Evolutionary conservation across 2,888 invertebrate species (phyloP).

Genomic region (Timandra comae): DNA sequence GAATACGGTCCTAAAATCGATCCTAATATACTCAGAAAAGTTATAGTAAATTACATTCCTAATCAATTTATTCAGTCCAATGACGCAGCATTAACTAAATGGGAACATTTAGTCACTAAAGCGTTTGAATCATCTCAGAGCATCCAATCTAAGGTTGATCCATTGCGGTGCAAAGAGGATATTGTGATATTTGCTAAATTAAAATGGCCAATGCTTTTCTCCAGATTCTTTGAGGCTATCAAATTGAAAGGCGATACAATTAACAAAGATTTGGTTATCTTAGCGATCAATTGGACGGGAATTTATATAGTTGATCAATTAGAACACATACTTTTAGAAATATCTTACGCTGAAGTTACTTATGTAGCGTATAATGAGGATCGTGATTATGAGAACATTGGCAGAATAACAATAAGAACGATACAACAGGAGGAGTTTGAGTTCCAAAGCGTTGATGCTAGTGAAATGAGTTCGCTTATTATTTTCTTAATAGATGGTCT

Average conservation of each 20-base stretch:
- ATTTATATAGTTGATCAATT: conserved; percentile 94
- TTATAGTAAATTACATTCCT: conserved; percentile 88
- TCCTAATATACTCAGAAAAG: conserved; percentile 80
- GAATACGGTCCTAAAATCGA: conserved; percentile 84
- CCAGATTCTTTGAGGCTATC: conserved; percentile 94
- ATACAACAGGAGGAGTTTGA: conserved; percentile 92
- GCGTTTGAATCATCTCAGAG: conserved; percentile 85
- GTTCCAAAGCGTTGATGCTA: conserved; percentile 92
- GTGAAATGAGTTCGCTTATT: conserved; percentile 88
- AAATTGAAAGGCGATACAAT: conserved; percentile 83
- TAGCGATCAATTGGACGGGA: conserved; percentile 96
- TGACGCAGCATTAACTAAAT: conserved; percentile 79
- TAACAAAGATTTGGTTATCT: conserved; percentile 85
- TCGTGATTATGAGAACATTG: conserved; percentile 68
- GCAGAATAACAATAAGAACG: conserved; percentile 86
- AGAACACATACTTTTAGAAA: conserved; percentile 92
- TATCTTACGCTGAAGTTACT: conserved; percentile 90
- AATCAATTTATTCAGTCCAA: conserved; percentile 81
- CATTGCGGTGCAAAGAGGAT: conserved; percentile 88
- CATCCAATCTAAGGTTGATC: conserved; percentile 80
- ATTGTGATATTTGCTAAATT: conserved; percentile 93
- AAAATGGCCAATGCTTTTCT: conserved; percentile 96
- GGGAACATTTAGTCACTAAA: conserved; percentile 84
- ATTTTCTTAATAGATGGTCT: conserved; percentile 91
- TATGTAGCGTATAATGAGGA: conserved; percentile 80